A percentile compares a stretch with the other conserved stretches of the same genome.
Evolutionary conservation across 2,888 invertebrate species (phyloP).

Genomic region (Seira ritae): DNA sequence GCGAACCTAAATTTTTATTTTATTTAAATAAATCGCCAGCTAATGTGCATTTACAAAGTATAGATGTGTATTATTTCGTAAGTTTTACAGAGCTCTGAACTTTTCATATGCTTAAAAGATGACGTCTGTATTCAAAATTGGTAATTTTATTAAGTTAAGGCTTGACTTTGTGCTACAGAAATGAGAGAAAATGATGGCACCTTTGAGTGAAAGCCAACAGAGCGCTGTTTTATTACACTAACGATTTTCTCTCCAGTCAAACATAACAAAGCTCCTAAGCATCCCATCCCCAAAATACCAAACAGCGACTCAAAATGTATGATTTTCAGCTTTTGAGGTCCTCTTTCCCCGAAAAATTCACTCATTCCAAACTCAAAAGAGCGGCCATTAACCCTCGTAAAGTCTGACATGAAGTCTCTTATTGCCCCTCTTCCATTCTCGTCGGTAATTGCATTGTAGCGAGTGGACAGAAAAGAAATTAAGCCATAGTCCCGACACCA

Average conservation of each 20-base stretch:
- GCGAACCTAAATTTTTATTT: too few relatives aligned
- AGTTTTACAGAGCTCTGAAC: too few relatives aligned
- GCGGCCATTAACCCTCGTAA: neutral
- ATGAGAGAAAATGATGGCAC: too few relatives aligned
- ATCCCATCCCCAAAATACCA: conserved; percentile 4
- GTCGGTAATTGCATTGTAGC: conserved; percentile 10
- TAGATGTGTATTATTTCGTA: too few relatives aligned
- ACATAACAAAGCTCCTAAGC: neutral
- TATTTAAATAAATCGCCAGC: too few relatives aligned
- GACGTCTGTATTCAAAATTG: too few relatives aligned
- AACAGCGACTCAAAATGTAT: conserved; percentile 22
- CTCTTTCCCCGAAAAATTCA: neutral
- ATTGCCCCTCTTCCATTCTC: conserved; percentile 22
- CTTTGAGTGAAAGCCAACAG: too few relatives aligned
- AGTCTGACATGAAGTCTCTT: neutral
- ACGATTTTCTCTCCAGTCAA: neutral
- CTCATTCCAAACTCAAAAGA: neutral
- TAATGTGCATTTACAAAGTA: too few relatives aligned
- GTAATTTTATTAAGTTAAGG: too few relatives aligned
- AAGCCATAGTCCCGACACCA: conserved; percentile 39
- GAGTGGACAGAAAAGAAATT: conserved; percentile 4
- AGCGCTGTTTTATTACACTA: too few relatives aligned
- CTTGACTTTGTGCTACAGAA: too few relatives aligned
- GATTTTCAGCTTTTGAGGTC: conserved; percentile 18
- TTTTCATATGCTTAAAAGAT: too few relatives aligned